A percentile compares a stretch with the other conserved stretches of the same genome.
Conservation (phyloP, 2,113 vertebrate genomes). For the Girardinichthys multiradiatus region DNA sequence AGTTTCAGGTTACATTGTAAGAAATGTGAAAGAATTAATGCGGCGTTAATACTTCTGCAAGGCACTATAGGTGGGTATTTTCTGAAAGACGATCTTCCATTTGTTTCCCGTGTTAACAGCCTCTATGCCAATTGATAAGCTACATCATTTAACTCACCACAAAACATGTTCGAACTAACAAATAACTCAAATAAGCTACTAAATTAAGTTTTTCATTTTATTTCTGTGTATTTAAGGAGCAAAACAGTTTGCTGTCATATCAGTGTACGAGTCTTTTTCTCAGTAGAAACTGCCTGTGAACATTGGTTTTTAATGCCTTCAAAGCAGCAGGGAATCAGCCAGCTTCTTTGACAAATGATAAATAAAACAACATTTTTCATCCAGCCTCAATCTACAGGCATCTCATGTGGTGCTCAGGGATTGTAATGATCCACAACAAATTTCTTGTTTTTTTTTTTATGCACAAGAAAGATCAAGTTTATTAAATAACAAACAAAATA, state of each 20-base stretch:
- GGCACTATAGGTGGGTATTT: not conserved
- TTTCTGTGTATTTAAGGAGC: conserved; percentile 1
- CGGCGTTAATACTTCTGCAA: too few relatives aligned
- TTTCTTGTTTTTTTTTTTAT: not conserved
- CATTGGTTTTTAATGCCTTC: not conserved
- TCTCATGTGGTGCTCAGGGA: not conserved
- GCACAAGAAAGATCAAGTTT: conserved; percentile 2
- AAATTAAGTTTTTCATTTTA: not conserved
- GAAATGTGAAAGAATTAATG: too few relatives aligned
- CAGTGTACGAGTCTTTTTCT: not conserved
- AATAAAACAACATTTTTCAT: conserved; percentile 27
- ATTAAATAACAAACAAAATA: conserved; percentile 9
- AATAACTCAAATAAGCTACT: not conserved
- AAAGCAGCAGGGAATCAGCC: conserved; percentile 4
- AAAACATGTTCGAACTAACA: conserved; percentile 9
- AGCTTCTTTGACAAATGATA: conserved; percentile 15
- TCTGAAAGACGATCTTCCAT: not conserved
- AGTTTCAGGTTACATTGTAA: too few relatives aligned
- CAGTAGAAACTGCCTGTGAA: not conserved
- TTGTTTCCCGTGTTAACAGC: not conserved
- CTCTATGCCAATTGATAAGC: not conserved
- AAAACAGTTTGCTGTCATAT: conserved; percentile 1
- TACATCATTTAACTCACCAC: not conserved
- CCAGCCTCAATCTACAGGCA: not conserved
- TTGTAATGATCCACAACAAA: conserved; percentile 15